Percentiles rank a stretch among this genome's conserved stretches.
phyloP scores from a whole-genome alignment of 2,888 invertebrate species.

The Drosophila anomelani region DNA sequence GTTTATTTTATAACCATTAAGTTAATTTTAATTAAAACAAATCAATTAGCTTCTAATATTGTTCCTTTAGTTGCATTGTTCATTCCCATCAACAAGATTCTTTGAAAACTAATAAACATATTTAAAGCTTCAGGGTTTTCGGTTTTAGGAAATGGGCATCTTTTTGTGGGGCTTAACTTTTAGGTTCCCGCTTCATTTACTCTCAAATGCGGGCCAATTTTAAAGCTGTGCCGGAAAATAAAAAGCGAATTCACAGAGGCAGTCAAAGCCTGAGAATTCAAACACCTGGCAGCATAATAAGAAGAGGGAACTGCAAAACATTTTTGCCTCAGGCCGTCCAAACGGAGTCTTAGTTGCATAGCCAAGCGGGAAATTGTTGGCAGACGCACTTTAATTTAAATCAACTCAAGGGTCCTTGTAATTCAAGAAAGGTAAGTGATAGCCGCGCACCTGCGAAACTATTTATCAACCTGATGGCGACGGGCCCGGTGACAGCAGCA shows the following conservation, averaged over 20 bases:
- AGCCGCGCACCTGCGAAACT: conserved; percentile 50
- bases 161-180: neutral
- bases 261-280: conserved; percentile 45
- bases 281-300: conserved; percentile 48
- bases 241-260: conserved; percentile 4
- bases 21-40: too few relatives aligned
- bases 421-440: conserved; percentile 21
- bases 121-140: neutral
- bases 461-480: conserved; percentile 67
- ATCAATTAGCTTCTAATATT: too few relatives aligned
- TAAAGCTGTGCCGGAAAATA: conserved; percentile 23
- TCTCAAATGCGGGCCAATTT: conserved; percentile 19
- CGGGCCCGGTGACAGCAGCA: conserved; percentile 35
- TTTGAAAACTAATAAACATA: neutral
- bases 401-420: conserved; percentile 29
- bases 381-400: conserved; percentile 44
- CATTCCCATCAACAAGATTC: too few relatives aligned
- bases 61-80: neutral
- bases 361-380: conserved; percentile 13
- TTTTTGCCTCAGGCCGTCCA: conserved; percentile 14
- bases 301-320: neutral
- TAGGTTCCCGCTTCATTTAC: conserved; percentile 20
- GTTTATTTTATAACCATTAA: too few relatives aligned
- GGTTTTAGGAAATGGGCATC: too few relatives aligned
- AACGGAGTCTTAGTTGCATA: conserved; percentile 5